Conservation (phyloP, 1,140 invertebrate genomes). For the Sminthurinus signatus region DNA sequence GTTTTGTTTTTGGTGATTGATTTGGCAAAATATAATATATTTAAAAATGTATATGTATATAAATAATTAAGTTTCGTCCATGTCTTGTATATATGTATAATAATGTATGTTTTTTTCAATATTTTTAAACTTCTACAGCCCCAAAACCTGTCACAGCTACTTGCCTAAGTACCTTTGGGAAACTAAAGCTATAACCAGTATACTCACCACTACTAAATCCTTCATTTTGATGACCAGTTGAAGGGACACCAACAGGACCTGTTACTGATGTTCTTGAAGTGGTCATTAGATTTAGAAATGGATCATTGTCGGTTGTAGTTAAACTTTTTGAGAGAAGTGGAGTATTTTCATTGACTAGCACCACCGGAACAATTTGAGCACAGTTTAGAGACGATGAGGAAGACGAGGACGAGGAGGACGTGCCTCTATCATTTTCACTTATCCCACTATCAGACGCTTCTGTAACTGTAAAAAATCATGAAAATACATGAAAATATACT, state of each 20-base stretch:
- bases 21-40: too few species aligned
- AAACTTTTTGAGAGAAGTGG: constrained; percentile 22
- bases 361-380: not conserved
- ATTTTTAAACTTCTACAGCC: constrained; percentile 39
- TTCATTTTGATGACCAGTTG: not conserved
- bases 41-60: too few species aligned
- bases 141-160: constrained; percentile 32
- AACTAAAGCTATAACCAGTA: constrained; percentile 31
- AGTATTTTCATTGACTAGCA: constrained; percentile 23
- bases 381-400: constrained; percentile 1
- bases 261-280: not conserved
- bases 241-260: not conserved
- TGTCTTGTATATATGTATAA: not conserved
- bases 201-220: too few species aligned
- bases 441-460: constrained; percentile 33
- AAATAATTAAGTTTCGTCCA: too few species aligned
- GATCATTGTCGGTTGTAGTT: not conserved
- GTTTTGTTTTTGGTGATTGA: too few species aligned
- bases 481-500: too few species aligned
- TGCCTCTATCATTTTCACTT: constrained; percentile 23
- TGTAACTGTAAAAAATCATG: too few species aligned
- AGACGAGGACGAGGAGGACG: constrained; percentile 17
- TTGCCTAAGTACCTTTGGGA: constrained; percentile 35
- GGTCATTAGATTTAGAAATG: not conserved
- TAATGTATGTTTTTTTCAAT: not conserved